Evolutionary conservation across 2,888 invertebrate genomes (phyloP).

Genomic region (Pyrrhosoma nymphula): DNA sequence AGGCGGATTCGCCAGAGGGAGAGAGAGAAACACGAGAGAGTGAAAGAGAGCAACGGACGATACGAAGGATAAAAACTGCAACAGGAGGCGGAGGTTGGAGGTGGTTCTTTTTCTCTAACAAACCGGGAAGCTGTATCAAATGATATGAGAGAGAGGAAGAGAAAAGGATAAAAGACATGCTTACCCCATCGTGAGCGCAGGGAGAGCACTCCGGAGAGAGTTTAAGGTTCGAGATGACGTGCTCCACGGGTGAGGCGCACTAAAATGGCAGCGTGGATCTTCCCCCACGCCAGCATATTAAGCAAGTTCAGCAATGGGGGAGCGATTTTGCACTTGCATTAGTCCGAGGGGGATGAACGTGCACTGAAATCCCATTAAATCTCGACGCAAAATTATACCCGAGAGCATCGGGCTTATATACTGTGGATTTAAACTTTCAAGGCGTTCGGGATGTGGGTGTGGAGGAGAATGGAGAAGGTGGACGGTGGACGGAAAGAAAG

Average conservation of each 20-base stretch:
- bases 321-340: neutral
- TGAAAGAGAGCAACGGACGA: neutral
- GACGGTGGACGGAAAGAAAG: too few species aligned
- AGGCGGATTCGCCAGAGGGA: neutral
- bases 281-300: neutral
- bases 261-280: neutral
- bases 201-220: neutral
- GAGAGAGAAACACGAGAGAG: neutral
- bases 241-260: neutral
- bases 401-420: neutral
- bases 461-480: too few species aligned
- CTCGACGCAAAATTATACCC: neutral
- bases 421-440: neutral
- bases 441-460: too few species aligned
- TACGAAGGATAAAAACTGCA: constrained; percentile 5
- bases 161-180: neutral
- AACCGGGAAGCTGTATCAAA: neutral
- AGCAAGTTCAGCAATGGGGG: neutral
- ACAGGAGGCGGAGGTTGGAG: neutral
- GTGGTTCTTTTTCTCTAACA: neutral
- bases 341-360: neutral
- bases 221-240: neutral
- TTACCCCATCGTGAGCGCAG: neutral
- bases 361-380: neutral
- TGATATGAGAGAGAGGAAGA: neutral